Evolutionary conservation across 2,797 vertebrate genomes (phyloP), one percentile per base, ranked within the genome.

Genomic region (Poeciliopsis turneri): DNA sequence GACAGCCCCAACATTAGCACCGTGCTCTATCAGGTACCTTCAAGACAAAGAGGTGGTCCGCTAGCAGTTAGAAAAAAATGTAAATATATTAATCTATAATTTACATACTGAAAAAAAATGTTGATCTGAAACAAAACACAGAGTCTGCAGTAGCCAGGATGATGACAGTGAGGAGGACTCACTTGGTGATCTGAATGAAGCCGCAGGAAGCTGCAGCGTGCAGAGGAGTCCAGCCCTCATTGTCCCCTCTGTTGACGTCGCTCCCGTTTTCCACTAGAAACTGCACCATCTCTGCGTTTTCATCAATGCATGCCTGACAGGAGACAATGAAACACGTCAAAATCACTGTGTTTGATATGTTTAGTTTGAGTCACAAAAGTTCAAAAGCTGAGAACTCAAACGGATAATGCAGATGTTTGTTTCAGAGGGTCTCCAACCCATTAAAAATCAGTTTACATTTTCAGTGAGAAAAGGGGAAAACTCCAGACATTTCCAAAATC

Each of bases 221-320:
- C 79, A 96, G 93, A 68, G 96, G 96, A 80, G 96, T 97, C 96
- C 96, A 97, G 83, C 96, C 96, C 90, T 97, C 96, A 5, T 97
- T 97, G 92, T 97, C 96, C 55, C 95, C 96, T 84, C 93, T 86
- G 93, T 95, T 97, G 73, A 97, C 94, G 0, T 94, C 90, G 57
- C 96, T 96, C 28, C 96, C 96, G 43, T 92, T 96, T 89, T 97
- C 96, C 86, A 97, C 95, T 85, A 97, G 94, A 78, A 97, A 97
- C 94, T 97, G 93, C 76, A 97, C 96, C 96, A 97, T 96, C 81
- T 97, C 96, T 16, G 95, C 88, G 33, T 97, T 97, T 86, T 97
- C 96, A 82, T 97, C 96, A 23, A 97, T 97, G 86, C 96, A 96
- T 82, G 96, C 96, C 96, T 97, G 89, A 46, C 80, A 78, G 81